Evolutionary conservation across 2,888 invertebrate genomes (phyloP).

Genomic region (Halocaridina rubra): DNA sequence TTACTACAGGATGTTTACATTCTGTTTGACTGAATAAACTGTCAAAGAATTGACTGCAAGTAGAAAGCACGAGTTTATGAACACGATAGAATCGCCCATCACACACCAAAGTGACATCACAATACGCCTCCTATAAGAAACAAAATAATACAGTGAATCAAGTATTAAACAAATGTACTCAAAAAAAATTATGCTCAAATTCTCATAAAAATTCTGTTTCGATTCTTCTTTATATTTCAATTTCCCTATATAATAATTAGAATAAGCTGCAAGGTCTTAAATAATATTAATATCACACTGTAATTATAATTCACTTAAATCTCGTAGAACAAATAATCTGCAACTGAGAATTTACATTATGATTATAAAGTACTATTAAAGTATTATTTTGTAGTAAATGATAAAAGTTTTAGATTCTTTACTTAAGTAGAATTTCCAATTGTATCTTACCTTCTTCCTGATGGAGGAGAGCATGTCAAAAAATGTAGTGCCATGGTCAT

Average conservation of each 20-base stretch:
- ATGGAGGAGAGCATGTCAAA: slow-evolving; percentile 34
- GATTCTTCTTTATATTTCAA: background rate
- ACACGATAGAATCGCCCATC: slow-evolving; percentile 34
- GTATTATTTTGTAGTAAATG: too few species aligned
- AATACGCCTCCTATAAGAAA: slow-evolving; percentile 10
- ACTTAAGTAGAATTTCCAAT: too few species aligned
- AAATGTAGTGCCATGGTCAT: slow-evolving; percentile 27
- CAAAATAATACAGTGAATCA: background rate
- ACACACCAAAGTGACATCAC: slow-evolving; percentile 33
- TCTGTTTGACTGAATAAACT: slow-evolving; percentile 16
- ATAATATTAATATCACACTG: background rate
- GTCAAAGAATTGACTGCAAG: slow-evolving; percentile 39
- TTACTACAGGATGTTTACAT: slow-evolving; percentile 32
- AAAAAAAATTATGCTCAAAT: background rate
- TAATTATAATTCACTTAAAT: background rate
- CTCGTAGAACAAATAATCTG: too few species aligned
- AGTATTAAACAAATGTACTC: background rate
- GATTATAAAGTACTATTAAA: too few species aligned
- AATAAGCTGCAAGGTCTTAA: background rate
- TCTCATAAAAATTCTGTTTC: background rate
- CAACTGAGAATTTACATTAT: too few species aligned
- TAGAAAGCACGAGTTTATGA: slow-evolving; percentile 33
- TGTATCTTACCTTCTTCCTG: slow-evolving; percentile 17
- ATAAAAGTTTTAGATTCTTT: too few species aligned
- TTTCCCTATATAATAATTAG: too few species aligned